Evolutionary conservation across 1,140 invertebrate species (phyloP), one percentile per base, ranked within the genome.

Genomic region (Diachasma alloeum): DNA sequence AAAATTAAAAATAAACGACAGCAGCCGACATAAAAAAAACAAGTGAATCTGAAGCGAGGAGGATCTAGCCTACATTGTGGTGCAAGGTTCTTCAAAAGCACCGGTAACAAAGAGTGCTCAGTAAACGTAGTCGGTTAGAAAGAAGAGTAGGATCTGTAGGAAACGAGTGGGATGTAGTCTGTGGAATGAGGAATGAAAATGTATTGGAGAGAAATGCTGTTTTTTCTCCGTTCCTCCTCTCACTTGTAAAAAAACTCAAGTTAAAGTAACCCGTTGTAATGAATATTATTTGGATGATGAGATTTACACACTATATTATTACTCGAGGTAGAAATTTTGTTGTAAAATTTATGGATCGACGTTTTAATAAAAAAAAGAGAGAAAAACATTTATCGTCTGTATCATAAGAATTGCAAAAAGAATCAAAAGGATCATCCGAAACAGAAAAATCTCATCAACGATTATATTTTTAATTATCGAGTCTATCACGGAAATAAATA

Each of bases 261-360:
- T 26, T 26, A 26, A 8, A 63, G 59, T 63, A 78, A 69, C 70
- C 77, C 75, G n/a, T n/a, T n/a, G n/a, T n/a, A n/a, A n/a, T n/a
- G n/a, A n/a, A n/a, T n/a, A n/a, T n/a, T n/a, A n/a, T n/a, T n/a
- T n/a, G n/a, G n/a, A n/a, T n/a, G n/a, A n/a, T n/a, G n/a, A n/a
- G n/a, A n/a, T n/a, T n/a, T n/a, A n/a, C n/a, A n/a, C n/a, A n/a
- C n/a, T n/a, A n/a, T n/a, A n/a, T n/a, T n/a, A n/a, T n/a, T n/a
- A n/a, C n/a, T n/a, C n/a, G n/a, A n/a, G n/a, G n/a, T n/a, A n/a
- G n/a, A n/a, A n/a, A n/a, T n/a, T n/a, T n/a, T n/a, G n/a, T n/a
- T n/a, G n/a, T n/a, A n/a, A n/a, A n/a, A n/a, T n/a, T n/a, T n/a
- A n/a, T n/a, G n/a, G n/a, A n/a, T n/a, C n/a, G n/a, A n/a, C n/a